A percentile compares a stretch with the other conserved stretches of the same genome.
These are phyloP conservation scores for Synergus japonicus DNA, from an alignment of 2,888 invertebrate species.

Conservation along the genomic window DNA sequence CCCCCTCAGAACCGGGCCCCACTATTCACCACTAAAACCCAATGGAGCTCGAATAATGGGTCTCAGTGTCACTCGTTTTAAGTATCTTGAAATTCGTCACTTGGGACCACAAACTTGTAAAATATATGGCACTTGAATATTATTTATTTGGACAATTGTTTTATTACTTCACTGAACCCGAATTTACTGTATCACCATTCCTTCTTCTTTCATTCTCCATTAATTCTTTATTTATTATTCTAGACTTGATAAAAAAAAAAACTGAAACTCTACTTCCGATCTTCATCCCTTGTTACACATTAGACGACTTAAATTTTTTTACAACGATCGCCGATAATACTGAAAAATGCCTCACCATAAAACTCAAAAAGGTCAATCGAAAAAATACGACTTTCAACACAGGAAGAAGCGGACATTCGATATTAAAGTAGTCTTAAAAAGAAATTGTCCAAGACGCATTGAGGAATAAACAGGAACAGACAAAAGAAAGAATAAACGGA, in stretches of 20 bases:
- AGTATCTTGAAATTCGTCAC: conserved; percentile 10
- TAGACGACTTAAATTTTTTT: background rate
- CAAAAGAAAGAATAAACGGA: conserved; percentile 29
- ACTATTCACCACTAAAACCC: conserved; percentile 10
- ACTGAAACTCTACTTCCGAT: background rate
- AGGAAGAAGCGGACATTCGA: conserved; percentile 25
- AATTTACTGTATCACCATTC: background rate
- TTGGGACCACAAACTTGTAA: background rate
- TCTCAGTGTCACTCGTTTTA: background rate
- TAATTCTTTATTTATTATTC: too few relatives aligned
- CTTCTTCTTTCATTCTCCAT: too few relatives aligned
- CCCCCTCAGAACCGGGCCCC: conserved; percentile 43
- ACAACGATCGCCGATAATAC: background rate
- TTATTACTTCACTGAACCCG: background rate
- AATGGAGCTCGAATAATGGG: conserved; percentile 26
- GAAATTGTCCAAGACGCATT: conserved; percentile 11
- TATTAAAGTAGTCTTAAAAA: conserved; percentile 32
- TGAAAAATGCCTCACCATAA: conserved; percentile 27
- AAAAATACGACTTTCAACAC: conserved; percentile 24
- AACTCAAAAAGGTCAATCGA: conserved; percentile 17
- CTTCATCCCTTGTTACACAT: background rate
- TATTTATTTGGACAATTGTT: background rate
- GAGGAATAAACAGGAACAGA: conserved; percentile 21
- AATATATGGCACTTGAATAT: background rate
- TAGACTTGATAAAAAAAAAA: background rate